A percentile compares a stretch with the other conserved stretches of the same genome.
These are phyloP conservation scores for Echinarachnius parma DNA, from an alignment of 53 echinoderm and acorn worm genomes.

Conservation along the genomic window DNA sequence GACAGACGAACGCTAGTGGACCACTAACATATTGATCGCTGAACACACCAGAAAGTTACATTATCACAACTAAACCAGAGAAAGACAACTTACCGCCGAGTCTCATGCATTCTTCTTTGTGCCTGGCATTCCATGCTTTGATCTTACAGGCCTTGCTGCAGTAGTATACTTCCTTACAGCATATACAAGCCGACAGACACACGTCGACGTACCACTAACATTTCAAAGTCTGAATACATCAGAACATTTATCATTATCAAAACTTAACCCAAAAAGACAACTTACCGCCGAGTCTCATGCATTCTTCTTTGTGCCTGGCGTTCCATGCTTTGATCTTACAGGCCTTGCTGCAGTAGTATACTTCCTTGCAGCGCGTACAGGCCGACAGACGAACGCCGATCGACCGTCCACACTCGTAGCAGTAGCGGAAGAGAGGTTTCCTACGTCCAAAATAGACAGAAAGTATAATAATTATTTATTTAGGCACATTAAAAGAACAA, in stretches of 20 bases:
- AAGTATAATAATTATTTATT: neutral
- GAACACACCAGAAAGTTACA: too few relatives aligned
- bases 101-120: conserved; percentile 82
- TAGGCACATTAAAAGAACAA: too few relatives aligned
- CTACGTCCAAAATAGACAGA: conserved; percentile 39
- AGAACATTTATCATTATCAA: neutral
- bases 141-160: conserved; percentile 88
- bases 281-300: conserved; percentile 81
- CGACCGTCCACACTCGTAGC: conserved; percentile 93
- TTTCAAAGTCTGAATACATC: too few relatives aligned
- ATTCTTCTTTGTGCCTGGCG: conserved; percentile 94
- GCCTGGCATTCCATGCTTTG: conserved; percentile 83
- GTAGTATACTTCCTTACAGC: conserved; percentile 88
- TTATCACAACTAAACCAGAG: too few relatives aligned
- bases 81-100: conserved; percentile 71
- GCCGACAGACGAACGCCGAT: conserved; percentile 88
- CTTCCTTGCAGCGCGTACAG: conserved; percentile 94
- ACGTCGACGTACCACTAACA: conserved; percentile 76
- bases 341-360: conserved; percentile 96
- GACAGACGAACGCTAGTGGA: conserved; percentile 71
- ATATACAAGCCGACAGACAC: conserved; percentile 71
- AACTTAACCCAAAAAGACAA: neutral
- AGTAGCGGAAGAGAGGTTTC: conserved; percentile 94
- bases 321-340: conserved; percentile 98
- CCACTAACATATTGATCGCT: too few relatives aligned